Evolutionary conservation across 2,888 invertebrate species (phyloP), one percentile per base, ranked within the genome.

Genomic region (Bugula neritina): DNA sequence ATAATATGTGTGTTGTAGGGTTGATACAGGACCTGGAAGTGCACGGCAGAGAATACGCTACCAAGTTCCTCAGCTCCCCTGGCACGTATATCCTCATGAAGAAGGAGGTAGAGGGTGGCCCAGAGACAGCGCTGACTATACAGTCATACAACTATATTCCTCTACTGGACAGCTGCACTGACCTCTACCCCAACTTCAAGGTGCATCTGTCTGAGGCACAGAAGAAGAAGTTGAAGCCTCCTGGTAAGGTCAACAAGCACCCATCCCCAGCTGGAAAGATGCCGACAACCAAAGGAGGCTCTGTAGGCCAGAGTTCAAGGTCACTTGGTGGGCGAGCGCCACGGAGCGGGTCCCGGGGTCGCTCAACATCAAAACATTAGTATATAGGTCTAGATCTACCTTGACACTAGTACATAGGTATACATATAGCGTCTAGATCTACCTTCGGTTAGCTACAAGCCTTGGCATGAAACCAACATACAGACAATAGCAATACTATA

Each of bases 11-110:
- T 31, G 10, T 76, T 74, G 13, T 77, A 83, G 83, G 83, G 71
- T 75, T 83, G 25, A 78, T 83, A 1, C 81, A 82, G 73, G 83
- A 83, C 54, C 75, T 83, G n/a, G 82, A 83, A 72, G 74, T 76
- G 13, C 82, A 82, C 74, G 79, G 80, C 71, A 74, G 76, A 52
- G 83, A 83, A 71, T 78, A 79, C 73, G 83, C 82, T 71, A 78
- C 78, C 72, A 82, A 81, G 74, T 80, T 77, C 75, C 77, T 83
- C 55, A 73, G 73, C n/a, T 79, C 81, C n/a, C 80, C 82, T 72
- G 75, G 75, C 74, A 82, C 82, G 25, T 83, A 83, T 75, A 79
- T 83, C 71, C 77, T 82, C 29, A 81, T 82, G 27, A 78, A 80
- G 74, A 83, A 82, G 73, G 80, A 81, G 75, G 72, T 63, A 1